Conservation (phyloP, 1,140 invertebrate genomes). For the Lordiphosa clarofinis region DNA sequence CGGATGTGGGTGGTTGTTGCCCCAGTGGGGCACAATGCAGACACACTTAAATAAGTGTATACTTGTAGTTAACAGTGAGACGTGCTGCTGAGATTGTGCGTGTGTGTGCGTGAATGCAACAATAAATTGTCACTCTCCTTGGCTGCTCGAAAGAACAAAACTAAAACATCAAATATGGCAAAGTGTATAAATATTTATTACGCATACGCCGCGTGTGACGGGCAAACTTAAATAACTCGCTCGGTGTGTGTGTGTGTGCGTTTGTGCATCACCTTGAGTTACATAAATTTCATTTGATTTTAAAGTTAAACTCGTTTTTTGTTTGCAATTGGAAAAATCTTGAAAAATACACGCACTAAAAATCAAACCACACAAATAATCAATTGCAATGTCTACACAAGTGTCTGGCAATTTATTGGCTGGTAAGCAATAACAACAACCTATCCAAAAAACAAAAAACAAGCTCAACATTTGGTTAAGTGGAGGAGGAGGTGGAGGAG, state of each 20-base stretch:
- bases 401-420: constrained; percentile 72
- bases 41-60: constrained; percentile 10
- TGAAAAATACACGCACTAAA: constrained; percentile 31
- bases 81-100: constrained; percentile 7
- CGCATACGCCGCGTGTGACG: constrained; percentile 64
- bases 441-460: constrained; percentile 20
- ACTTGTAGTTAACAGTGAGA: constrained; percentile 7
- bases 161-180: constrained; percentile 12
- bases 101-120: constrained; percentile 51
- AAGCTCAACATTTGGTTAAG: constrained; percentile 22
- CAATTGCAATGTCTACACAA: constrained; percentile 61
- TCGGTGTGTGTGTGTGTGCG: constrained; percentile 13
- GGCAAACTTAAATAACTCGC: constrained; percentile 31
- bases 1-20: constrained; percentile 9
- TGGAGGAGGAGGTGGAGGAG: not conserved
- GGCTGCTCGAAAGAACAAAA: constrained; percentile 44
- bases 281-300: constrained; percentile 32
- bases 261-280: constrained; percentile 35
- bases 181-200: constrained; percentile 71
- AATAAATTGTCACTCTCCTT: constrained; percentile 46
- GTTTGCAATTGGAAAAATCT: constrained; percentile 29
- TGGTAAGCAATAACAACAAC: constrained; percentile 47
- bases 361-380: constrained; percentile 27
- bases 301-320: constrained; percentile 45
- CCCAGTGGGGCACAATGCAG: constrained; percentile 5